These are phyloP conservation scores for Trachelus troglodyta DNA, from an alignment of 2,888 invertebrate species.

Conservation along the genomic window DNA sequence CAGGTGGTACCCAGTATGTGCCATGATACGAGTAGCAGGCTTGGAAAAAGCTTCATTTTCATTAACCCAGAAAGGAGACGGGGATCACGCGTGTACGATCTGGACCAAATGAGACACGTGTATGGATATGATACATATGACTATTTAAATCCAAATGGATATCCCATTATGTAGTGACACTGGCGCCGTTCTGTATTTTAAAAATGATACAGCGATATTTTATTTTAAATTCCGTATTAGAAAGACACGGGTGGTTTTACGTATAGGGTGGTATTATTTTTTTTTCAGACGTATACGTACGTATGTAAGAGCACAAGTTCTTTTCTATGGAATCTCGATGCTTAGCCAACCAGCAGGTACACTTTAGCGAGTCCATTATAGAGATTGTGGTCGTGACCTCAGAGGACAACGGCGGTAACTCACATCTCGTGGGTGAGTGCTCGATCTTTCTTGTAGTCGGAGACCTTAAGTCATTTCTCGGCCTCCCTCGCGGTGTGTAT, in stretches of 20 bases:
- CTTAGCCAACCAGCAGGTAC: conserved; percentile 29
- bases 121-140: not conserved
- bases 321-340: not conserved
- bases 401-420: conserved; percentile 35
- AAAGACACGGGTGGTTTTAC: not conserved
- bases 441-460: conserved; percentile 34
- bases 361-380: conserved; percentile 63
- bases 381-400: conserved; percentile 61
- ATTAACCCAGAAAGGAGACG: not conserved
- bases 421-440: conserved; percentile 34
- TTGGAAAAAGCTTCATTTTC: not conserved
- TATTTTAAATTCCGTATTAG: not conserved
- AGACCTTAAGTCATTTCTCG: conserved; percentile 28
- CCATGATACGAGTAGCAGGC: not conserved
- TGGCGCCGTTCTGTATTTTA: not conserved
- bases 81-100: not conserved
- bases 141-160: not conserved
- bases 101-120: not conserved
- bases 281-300: not conserved
- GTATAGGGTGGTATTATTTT: not conserved
- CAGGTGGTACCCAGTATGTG: not conserved
- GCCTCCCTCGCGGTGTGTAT: conserved; percentile 12
- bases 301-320: not conserved
- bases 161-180: not conserved
- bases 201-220: not conserved